Conservation (phyloP, 2,888 invertebrate genomes). For the Orthonychiurus folsomi region DNA sequence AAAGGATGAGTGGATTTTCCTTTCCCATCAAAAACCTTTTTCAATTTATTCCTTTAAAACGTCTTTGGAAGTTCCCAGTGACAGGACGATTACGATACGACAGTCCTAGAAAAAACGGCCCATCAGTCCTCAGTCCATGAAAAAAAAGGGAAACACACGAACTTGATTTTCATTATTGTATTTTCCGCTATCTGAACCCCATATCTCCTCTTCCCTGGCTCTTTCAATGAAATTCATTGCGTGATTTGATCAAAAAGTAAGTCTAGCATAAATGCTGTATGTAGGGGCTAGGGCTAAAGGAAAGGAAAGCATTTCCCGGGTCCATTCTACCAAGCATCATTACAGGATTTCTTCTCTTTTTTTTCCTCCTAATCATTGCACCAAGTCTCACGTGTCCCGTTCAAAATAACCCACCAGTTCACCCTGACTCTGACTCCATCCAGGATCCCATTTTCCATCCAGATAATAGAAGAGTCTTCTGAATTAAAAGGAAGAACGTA, state of each 20-base stretch:
- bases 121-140: neutral
- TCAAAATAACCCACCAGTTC: neutral
- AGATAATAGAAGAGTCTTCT: neutral
- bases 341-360: neutral
- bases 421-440: no score
- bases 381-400: neutral
- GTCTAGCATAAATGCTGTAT: slow-evolving; percentile 1
- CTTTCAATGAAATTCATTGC: neutral
- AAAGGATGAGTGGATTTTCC: neutral
- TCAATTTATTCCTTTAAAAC: neutral
- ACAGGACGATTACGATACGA: neutral
- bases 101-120: neutral
- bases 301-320: no score
- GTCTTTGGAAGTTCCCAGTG: neutral
- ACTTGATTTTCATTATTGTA: neutral
- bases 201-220: neutral
- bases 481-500: neutral
- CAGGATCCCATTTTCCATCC: neutral
- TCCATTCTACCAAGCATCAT: no score
- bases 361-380: neutral
- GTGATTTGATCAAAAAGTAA: neutral
- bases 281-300: neutral
- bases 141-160: no score
- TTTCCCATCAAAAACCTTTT: neutral
- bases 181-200: neutral